phyloP scores from a whole-genome alignment of 2,797 vertebrate genomes.

The Mus spretus region DNA sequence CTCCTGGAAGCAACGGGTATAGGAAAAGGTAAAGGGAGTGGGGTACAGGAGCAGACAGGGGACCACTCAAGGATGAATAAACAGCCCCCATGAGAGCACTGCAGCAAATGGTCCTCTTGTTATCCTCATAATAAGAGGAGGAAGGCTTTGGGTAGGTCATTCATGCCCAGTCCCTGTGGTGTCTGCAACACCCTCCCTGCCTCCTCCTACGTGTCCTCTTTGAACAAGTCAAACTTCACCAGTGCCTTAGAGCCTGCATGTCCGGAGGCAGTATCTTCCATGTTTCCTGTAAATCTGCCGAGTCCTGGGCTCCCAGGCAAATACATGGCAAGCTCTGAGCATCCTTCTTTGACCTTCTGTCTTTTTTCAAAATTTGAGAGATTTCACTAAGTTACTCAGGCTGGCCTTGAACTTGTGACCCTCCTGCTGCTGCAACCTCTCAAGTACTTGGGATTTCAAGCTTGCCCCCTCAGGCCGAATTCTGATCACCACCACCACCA shows the following conservation, averaged over 20 bases:
- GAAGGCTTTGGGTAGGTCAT: not conserved
- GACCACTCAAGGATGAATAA: not conserved
- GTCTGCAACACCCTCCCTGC: no score
- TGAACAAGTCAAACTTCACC: not conserved
- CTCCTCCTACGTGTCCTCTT: not conserved
- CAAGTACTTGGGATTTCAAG: not conserved
- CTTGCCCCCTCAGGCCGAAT: not conserved
- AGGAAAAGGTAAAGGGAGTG: not conserved
- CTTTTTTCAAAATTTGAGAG: not conserved
- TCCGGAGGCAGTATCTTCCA: not conserved
- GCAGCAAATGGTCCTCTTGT: not conserved
- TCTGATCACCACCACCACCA: not conserved
- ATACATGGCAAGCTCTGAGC: not conserved
- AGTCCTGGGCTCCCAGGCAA: not conserved
- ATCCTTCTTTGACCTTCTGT: not conserved
- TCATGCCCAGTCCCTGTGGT: not conserved
- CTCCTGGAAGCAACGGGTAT: not conserved
- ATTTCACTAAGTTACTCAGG: not conserved
- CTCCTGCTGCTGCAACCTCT: not conserved
- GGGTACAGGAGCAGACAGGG: not conserved
- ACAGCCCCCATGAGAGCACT: not conserved
- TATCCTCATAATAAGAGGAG: not conserved
- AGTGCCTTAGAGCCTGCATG: not conserved
- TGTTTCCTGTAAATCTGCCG: not conserved
- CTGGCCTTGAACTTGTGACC: not conserved